Evolutionary conservation across 2,797 vertebrate species (phyloP).

Genomic region (Loris lydekkerianus): DNA sequence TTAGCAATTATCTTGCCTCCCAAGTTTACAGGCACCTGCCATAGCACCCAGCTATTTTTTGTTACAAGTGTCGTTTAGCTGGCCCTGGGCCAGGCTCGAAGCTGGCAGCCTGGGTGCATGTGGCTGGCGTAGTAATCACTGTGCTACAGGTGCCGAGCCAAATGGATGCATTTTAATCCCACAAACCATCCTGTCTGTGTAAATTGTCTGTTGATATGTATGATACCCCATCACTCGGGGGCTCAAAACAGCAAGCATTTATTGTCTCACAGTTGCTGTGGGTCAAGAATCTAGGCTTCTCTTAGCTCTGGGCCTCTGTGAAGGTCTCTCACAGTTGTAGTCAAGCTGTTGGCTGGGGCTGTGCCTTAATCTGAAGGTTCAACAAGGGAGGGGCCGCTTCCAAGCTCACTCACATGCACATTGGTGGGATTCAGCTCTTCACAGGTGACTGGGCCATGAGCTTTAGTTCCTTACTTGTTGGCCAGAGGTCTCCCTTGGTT

Average conservation of each 20-base stretch:
- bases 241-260: not conserved
- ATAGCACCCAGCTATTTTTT: too few relatives aligned
- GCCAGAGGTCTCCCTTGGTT: not conserved
- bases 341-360: not conserved
- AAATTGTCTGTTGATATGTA: not conserved
- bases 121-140: too few relatives aligned
- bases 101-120: too few relatives aligned
- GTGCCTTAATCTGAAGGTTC: not conserved
- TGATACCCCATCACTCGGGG: not conserved
- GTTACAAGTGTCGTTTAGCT: too few relatives aligned
- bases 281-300: not conserved
- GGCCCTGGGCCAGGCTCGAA: too few relatives aligned
- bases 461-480: not conserved
- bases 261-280: not conserved
- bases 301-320: not conserved
- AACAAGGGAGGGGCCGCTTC: not conserved
- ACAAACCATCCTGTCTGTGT: fast-evolving
- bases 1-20: too few relatives aligned
- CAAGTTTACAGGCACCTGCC: too few relatives aligned
- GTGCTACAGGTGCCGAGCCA: too few relatives aligned
- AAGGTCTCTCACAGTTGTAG: not conserved
- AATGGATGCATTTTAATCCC: not conserved
- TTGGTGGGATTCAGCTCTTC: not conserved
- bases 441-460: fast-evolving
- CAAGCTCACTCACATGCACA: not conserved